phyloP scores from a whole-genome alignment of 53 echinoderm and acorn worm genomes.

The Crossaster papposus region DNA sequence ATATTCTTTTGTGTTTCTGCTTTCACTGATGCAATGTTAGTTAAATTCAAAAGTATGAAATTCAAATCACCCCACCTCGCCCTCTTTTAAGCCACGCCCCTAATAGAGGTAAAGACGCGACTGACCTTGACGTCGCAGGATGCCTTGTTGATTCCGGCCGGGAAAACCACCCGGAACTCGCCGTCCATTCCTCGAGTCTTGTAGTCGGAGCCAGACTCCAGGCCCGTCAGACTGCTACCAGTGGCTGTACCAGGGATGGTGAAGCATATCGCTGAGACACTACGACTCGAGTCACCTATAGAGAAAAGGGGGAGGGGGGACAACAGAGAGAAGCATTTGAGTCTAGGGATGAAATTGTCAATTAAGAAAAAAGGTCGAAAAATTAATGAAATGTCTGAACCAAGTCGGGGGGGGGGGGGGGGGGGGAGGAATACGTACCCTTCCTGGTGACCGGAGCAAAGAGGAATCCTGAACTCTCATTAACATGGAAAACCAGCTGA shows the following conservation, averaged over 20 bases:
- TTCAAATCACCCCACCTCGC: background rate
- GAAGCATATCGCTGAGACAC: constrained; percentile 91
- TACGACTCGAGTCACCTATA: constrained; percentile 79
- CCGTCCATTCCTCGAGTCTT: constrained; percentile 89
- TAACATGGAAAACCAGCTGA: constrained; percentile 74
- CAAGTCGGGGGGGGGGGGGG: too few species aligned
- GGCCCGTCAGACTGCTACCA: constrained; percentile 84
- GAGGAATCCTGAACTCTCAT: constrained; percentile 90
- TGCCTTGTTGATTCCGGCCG: constrained; percentile 83
- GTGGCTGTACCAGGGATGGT: constrained; percentile 83
- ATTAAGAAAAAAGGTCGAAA: too few species aligned
- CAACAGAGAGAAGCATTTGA: background rate
- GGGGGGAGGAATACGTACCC: constrained; percentile 66
- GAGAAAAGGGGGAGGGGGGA: background rate
- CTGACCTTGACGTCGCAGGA: constrained; percentile 97
- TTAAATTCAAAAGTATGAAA: too few species aligned
- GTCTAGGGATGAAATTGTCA: background rate
- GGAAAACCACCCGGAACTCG: constrained; percentile 90
- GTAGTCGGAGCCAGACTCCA: constrained; percentile 96
- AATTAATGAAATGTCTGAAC: too few species aligned
- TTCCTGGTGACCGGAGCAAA: constrained; percentile 93
- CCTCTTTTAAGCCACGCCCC: background rate
- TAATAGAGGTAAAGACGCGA: background rate
- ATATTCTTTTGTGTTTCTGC: too few species aligned
- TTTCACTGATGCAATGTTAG: too few species aligned